Percentiles rank a stretch among this genome's conserved stretches.
These are phyloP conservation scores for Chaetodon trifasciatus DNA, from an alignment of 2,797 vertebrate species.

Conservation along the genomic window DNA sequence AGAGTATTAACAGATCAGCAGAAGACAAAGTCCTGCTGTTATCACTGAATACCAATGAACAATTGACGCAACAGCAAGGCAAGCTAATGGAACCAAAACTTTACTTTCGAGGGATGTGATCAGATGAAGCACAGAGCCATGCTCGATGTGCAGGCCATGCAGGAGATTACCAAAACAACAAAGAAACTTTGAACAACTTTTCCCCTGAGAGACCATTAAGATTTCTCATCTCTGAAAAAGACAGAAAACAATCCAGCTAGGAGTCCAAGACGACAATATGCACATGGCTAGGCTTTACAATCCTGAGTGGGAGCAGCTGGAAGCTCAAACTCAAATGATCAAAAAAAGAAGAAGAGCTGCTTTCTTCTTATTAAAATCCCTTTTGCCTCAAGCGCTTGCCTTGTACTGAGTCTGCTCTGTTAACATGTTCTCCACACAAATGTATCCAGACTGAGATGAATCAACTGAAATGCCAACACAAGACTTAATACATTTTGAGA, in stretches of 20 bases:
- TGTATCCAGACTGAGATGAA: neutral
- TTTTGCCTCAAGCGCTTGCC: slow-evolving; percentile 3
- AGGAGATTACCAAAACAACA: slow-evolving; percentile 21
- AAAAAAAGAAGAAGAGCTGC: neutral
- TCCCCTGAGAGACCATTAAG: slow-evolving; percentile 30
- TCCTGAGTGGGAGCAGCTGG: slow-evolving; percentile 21
- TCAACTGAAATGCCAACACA: neutral
- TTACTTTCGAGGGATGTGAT: slow-evolving; percentile 35
- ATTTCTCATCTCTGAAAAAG: slow-evolving; percentile 12
- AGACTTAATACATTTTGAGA: neutral
- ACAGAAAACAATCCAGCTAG: slow-evolving; percentile 13
- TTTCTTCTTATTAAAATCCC: slow-evolving; percentile 21
- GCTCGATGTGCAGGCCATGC: neutral
- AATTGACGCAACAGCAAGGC: slow-evolving; percentile 36
- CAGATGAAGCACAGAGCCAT: neutral
- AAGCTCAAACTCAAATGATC: slow-evolving; percentile 30
- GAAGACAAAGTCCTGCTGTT: slow-evolving; percentile 31
- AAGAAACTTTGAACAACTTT: slow-evolving; percentile 7
- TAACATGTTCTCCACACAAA: neutral
- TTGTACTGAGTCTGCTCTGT: slow-evolving; percentile 4
- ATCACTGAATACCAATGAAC: slow-evolving; percentile 53
- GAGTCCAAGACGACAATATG: neutral
- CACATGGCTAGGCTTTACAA: neutral
- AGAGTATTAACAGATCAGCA: slow-evolving; percentile 41
- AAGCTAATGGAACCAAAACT: slow-evolving; percentile 5